Percentiles rank a stretch among this genome's conserved stretches.
phyloP scores from a whole-genome alignment of 2,888 invertebrate species.

The Melinopterus prodromus region DNA sequence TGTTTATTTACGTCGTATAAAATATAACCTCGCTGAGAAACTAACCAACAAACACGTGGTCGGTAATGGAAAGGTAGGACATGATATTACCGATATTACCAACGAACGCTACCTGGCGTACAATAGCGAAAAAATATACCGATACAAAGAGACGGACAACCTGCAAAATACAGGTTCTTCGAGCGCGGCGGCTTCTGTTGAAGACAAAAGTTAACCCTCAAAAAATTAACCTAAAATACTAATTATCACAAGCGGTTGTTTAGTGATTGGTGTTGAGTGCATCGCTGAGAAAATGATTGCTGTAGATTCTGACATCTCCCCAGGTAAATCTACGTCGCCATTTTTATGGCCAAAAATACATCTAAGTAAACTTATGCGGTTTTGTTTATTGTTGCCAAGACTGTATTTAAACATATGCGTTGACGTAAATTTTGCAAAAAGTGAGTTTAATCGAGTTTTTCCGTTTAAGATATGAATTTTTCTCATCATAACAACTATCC shows the following conservation, averaged over 20 bases:
- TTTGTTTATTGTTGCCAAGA: constrained; percentile 37
- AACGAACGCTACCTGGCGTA: background rate
- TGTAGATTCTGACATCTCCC: background rate
- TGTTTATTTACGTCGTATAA: background rate
- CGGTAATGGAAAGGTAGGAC: background rate
- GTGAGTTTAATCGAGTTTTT: constrained; percentile 14
- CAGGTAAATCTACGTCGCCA: constrained; percentile 4
- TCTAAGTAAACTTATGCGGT: constrained; percentile 34
- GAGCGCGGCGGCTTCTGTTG: too few relatives aligned
- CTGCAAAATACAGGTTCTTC: background rate
- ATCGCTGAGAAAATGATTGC: background rate
- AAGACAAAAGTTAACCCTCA: too few relatives aligned
- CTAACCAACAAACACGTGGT: background rate
- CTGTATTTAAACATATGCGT: constrained; percentile 32
- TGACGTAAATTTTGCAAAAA: constrained; percentile 28
- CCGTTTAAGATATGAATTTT: constrained; percentile 50
- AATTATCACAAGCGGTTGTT: background rate
- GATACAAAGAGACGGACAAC: background rate
- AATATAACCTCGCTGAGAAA: background rate
- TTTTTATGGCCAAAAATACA: background rate
- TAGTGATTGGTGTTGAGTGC: background rate
- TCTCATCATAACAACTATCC: constrained; percentile 71
- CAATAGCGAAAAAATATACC: background rate
- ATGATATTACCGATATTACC: background rate
- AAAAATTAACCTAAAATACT: too few relatives aligned